Evolutionary conservation across 2,113 vertebrate species (phyloP).

Genomic region (Eptesicus fuscus): DNA sequence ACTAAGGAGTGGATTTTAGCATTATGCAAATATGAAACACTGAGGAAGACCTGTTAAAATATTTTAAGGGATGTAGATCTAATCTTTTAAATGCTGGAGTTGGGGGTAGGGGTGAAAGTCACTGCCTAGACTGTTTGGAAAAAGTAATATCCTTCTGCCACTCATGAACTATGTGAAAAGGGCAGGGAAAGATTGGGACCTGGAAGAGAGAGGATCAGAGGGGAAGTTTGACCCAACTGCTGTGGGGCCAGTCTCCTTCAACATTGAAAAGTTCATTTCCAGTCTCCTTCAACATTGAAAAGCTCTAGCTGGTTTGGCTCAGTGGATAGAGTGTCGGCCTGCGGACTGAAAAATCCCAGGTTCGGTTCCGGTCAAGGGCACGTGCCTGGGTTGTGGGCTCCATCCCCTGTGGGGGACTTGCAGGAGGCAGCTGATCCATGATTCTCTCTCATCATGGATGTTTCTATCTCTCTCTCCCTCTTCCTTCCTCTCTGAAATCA

Average conservation of each 20-base stretch:
- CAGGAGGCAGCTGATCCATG: too few relatives aligned
- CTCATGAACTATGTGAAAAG: not conserved
- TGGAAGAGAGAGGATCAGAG: not conserved
- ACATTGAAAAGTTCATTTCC: not conserved
- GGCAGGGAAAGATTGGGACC: fast-evolving
- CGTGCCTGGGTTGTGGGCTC: too few relatives aligned
- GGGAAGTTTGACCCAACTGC: too few relatives aligned
- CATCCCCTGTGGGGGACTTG: too few relatives aligned
- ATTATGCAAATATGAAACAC: not conserved
- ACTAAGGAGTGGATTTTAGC: not conserved
- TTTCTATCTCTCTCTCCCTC: too few relatives aligned
- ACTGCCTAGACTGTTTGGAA: not conserved
- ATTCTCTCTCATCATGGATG: too few relatives aligned
- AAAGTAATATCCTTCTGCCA: not conserved
- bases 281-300: too few relatives aligned
- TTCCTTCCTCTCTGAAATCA: too few relatives aligned
- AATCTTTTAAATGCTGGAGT: not conserved
- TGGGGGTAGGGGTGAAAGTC: not conserved
- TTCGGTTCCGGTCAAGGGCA: too few relatives aligned
- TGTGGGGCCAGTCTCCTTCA: not conserved
- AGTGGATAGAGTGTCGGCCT: too few relatives aligned
- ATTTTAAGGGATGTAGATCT: not conserved
- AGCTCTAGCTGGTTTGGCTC: too few relatives aligned
- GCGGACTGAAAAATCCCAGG: too few relatives aligned
- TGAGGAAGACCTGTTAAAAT: not conserved